Evolutionary conservation across 2,888 invertebrate genomes (phyloP).

Genomic region (Parascotia fuliginaria): DNA sequence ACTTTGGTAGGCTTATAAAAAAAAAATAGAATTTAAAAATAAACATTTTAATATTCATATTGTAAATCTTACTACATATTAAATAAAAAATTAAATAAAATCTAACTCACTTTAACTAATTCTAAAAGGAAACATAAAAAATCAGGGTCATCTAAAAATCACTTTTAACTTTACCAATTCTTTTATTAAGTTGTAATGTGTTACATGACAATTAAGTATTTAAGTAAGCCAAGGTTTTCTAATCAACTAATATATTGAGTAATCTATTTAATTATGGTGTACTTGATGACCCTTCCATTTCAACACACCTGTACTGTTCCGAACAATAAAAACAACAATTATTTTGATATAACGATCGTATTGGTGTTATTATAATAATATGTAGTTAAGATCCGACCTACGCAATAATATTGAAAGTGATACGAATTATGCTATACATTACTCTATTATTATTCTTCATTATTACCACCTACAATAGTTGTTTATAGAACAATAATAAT

Average conservation of each 20-base stretch:
- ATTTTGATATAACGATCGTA: background rate
- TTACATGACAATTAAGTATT: too few species aligned
- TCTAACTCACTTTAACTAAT: too few species aligned
- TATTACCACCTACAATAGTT: conserved; percentile 51
- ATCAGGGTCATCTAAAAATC: too few species aligned
- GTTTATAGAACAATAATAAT: conserved; percentile 27
- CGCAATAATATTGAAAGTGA: conserved; percentile 13
- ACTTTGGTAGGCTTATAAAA: too few species aligned
- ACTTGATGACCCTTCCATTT: background rate
- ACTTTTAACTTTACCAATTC: too few species aligned
- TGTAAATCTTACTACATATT: too few species aligned
- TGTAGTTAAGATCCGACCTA: conserved; percentile 37
- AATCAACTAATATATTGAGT: background rate
- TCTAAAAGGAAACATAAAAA: too few species aligned
- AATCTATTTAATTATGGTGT: background rate
- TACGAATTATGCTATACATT: conserved; percentile 15
- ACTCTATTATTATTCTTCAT: conserved; percentile 50
- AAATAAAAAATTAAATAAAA: too few species aligned
- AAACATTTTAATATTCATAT: too few species aligned
- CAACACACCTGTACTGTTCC: background rate
- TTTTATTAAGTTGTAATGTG: too few species aligned
- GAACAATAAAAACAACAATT: background rate
- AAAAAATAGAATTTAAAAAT: too few species aligned
- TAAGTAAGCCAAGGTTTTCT: background rate
- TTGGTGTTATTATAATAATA: background rate